These are phyloP conservation scores for Myotis lucifugus DNA, from an alignment of 2,113 vertebrate species.

Conservation along the genomic window DNA sequence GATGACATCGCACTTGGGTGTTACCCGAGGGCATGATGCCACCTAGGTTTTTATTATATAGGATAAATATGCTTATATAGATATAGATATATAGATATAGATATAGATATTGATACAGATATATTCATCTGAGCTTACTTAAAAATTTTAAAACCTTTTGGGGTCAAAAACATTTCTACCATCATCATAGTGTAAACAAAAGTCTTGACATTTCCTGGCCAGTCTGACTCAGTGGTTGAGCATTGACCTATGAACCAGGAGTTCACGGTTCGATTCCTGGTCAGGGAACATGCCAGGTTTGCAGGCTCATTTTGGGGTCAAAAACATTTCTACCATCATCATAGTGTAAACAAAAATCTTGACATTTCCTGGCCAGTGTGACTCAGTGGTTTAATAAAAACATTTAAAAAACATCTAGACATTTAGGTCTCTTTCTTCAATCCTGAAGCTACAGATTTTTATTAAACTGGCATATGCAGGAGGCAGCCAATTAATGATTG, in stretches of 20 bases:
- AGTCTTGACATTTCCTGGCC: neutral
- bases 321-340: neutral
- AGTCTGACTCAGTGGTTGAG: no score
- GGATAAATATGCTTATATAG: no score
- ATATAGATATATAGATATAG: no score
- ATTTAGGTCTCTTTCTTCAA: neutral
- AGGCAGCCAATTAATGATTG: no score
- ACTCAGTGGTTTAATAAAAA: no score
- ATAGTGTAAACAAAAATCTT: neutral
- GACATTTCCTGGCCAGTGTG: no score
- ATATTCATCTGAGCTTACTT: neutral
- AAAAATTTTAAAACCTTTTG: neutral
- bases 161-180: neutral
- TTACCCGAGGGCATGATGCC: no score
- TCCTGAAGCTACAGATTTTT: neutral
- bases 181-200: neutral
- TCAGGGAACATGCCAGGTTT: no score
- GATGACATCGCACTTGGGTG: no score
- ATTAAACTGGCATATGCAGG: neutral
- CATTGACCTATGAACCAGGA: no score
- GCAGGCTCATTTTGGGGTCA: neutral
- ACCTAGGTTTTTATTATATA: no score
- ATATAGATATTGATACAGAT: neutral
- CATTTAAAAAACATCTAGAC: neutral
- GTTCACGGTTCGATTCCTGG: no score